Evolutionary conservation across 1,140 invertebrate species (phyloP), one percentile per base, ranked within the genome.

Genomic region (Heterodera schachtii): DNA sequence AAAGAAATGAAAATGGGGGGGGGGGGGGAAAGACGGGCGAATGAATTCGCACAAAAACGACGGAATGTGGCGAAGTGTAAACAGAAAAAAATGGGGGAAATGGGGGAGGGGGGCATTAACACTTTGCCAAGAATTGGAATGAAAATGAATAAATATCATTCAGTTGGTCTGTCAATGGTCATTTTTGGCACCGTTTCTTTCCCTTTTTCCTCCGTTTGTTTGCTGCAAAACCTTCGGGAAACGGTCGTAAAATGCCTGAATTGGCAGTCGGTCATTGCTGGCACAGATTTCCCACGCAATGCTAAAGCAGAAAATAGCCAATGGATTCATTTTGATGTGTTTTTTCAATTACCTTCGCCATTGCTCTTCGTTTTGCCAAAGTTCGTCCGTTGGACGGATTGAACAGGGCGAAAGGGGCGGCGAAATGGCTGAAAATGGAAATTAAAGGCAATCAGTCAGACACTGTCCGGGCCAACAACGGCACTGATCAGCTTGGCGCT

Each of bases 191-290:
- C 60, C 44, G 1, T 43, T 43, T n/a, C 57, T 60, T 67, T 70
- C 13, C 31, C 31, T 78, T 69, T 43, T 41, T 43, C 41, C 19
- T 46, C 64, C 52, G 49, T 52, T 52, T 16, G 31, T 44, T 19
- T 67, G 47, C 44, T 78, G 76, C 21, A 46, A 66, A 43, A 85
- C 75, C 78, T 73, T 73, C 13, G 84, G 84, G 73, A 83, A 85
- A 21, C 77, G 71, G 49, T 83, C 78, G 64, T 85, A 85, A 77
- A 85, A 85, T 46, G 78, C 82, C 44, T 85, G 84, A 69, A 85
- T 85, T 31, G 84, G 84, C 31, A 85, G 83, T 73, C 83, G 83
- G 7, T 64, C 80, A 64, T 31, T 84, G 74, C 41, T 67, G 74
- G 60, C 80, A 71, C 41, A 83, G 49, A 73, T 85, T 81, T 47